A percentile compares a stretch with the other conserved stretches of the same genome.
phyloP scores from a whole-genome alignment of 2,888 invertebrate genomes.

The Entomobrya proxima region DNA sequence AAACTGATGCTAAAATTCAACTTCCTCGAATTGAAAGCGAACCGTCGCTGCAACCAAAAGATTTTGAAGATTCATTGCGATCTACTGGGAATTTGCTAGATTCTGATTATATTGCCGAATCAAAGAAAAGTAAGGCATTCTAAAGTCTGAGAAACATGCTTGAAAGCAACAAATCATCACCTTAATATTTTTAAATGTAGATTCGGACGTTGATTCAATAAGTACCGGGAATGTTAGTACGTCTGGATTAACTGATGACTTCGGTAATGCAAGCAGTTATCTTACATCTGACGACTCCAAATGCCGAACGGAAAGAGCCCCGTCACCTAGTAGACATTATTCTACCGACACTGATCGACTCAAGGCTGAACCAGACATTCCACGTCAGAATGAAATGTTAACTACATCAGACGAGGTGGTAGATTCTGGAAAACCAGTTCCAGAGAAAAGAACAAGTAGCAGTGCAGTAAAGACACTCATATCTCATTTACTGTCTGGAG shows the following conservation, averaged over 20 bases:
- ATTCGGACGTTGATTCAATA: conserved; percentile 45
- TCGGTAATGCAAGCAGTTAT: not conserved
- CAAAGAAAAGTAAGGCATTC: conserved; percentile 44
- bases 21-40: conserved; percentile 72
- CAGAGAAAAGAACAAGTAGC: conserved; percentile 73
- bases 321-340: conserved; percentile 40
- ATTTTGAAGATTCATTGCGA: conserved; percentile 71
- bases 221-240: conserved; percentile 69
- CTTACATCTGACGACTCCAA: conserved; percentile 48
- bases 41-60: conserved; percentile 51
- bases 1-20: conserved; percentile 34
- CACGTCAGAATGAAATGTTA: conserved; percentile 31
- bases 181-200: not conserved
- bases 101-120: conserved; percentile 46
- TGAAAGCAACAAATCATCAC: not conserved
- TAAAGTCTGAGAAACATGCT: not conserved
- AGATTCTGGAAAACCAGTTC: conserved; percentile 68
- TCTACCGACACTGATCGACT: not conserved
- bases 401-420: conserved; percentile 67
- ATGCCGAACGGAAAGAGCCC: conserved; percentile 25
- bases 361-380: not conserved
- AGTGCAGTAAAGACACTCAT: conserved; percentile 82
- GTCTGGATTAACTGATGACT: conserved; percentile 71
- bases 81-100: conserved; percentile 56
- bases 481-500: conserved; percentile 83